phyloP scores from a whole-genome alignment of 1,140 invertebrate genomes.

The Lepidurus arcticus region DNA sequence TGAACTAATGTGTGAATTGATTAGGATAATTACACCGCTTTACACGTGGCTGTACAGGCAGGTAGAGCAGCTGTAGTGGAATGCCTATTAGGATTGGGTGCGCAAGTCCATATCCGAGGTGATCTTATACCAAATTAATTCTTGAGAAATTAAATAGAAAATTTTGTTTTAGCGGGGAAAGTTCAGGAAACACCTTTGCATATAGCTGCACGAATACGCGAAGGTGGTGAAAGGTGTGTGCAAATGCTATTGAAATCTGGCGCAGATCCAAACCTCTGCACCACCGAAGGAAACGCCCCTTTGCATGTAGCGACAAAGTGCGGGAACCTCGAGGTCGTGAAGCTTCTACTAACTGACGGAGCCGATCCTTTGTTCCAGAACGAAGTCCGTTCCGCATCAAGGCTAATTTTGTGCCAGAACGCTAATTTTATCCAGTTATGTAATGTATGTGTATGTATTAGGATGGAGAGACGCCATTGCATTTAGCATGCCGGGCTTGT shows the following conservation, averaged over 20 bases:
- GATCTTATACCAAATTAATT: conserved; percentile 31
- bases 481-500: conserved; percentile 79
- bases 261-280: conserved; percentile 85
- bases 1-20: conserved; percentile 32
- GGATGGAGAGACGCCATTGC: conserved; percentile 92
- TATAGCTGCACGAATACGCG: conserved; percentile 84
- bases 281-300: conserved; percentile 88
- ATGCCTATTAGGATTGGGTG: conserved; percentile 90
- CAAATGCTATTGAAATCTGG: conserved; percentile 96
- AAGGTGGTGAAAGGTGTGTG: conserved; percentile 92
- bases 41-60: conserved; percentile 96
- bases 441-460: conserved; percentile 44
- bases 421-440: conserved; percentile 24
- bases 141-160: background rate
- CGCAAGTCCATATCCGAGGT: conserved; percentile 90
- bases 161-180: conserved; percentile 56
- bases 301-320: conserved; percentile 65
- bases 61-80: conserved; percentile 94
- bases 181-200: conserved; percentile 88
- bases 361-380: conserved; percentile 84
- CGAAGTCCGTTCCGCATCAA: conserved; percentile 58
- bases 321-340: conserved; percentile 77
- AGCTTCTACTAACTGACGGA: conserved; percentile 79
- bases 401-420: background rate
- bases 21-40: conserved; percentile 96